Conservation (phyloP, 2,113 vertebrate genomes). For the Fulica atra region DNA sequence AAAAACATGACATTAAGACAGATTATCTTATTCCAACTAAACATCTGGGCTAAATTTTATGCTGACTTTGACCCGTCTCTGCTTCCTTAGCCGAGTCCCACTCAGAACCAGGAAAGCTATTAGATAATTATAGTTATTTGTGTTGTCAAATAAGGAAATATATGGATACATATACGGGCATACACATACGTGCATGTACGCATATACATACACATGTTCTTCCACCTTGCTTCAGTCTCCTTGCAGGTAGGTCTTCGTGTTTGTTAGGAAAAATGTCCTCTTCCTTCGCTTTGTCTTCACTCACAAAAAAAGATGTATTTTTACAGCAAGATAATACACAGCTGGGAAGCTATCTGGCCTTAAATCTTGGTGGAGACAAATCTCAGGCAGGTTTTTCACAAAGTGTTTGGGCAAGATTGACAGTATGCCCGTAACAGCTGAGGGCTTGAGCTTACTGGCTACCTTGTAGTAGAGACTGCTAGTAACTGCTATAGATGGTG, state of each 20-base stretch:
- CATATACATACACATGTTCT: background rate
- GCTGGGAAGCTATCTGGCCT: background rate
- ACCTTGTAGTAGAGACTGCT: background rate
- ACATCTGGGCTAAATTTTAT: constrained; percentile 21
- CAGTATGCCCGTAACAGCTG: background rate
- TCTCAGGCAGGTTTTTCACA: background rate
- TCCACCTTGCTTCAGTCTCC: background rate
- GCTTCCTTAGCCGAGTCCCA: background rate
- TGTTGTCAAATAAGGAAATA: background rate
- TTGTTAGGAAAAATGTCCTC: background rate
- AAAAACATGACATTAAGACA: background rate
- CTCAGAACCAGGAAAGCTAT: background rate
- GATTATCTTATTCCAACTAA: background rate
- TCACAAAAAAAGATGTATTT: background rate
- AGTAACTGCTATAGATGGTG: background rate
- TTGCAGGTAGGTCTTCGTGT: background rate
- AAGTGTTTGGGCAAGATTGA: background rate
- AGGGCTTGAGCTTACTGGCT: background rate
- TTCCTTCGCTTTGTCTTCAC: background rate
- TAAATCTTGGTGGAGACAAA: background rate
- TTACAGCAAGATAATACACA: background rate
- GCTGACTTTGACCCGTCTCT: background rate
- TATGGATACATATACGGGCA: too few relatives aligned
- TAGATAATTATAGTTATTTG: background rate
- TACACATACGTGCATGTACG: background rate